A percentile compares a stretch with the other conserved stretches of the same genome.
phyloP scores from a whole-genome alignment of 2,797 vertebrate genomes.

The Acrossocheilus wenchowensis region DNA sequence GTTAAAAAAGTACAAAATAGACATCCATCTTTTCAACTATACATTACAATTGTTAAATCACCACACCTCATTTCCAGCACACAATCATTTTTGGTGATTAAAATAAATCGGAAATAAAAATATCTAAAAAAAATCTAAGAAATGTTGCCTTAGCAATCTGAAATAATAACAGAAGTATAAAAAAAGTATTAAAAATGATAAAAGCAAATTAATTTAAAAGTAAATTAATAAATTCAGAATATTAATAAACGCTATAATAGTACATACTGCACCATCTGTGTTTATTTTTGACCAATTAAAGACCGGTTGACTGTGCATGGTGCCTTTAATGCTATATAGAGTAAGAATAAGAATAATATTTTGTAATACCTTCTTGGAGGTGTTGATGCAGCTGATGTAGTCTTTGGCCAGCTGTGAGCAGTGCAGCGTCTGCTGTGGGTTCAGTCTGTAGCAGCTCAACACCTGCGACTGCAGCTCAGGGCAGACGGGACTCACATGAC shows the following conservation, averaged over 20 bases:
- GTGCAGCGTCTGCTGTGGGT: constrained; percentile 84
- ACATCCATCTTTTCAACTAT: not conserved
- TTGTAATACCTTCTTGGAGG: constrained; percentile 81
- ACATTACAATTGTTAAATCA: not conserved
- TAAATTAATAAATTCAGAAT: too few species aligned
- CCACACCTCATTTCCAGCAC: too few species aligned
- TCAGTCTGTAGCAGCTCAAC: constrained; percentile 87
- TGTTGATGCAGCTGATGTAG: constrained; percentile 88
- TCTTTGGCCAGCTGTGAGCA: constrained; percentile 90
- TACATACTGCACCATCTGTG: too few species aligned
- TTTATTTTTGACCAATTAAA: not conserved
- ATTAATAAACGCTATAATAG: too few species aligned
- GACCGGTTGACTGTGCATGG: not conserved
- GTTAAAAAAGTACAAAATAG: not conserved
- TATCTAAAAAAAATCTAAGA: too few species aligned
- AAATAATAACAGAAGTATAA: too few species aligned
- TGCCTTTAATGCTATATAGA: not conserved
- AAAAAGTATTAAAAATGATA: too few species aligned
- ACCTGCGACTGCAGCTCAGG: constrained; percentile 87
- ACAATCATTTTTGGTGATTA: too few species aligned
- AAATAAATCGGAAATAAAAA: too few species aligned
- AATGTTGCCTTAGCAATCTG: too few species aligned
- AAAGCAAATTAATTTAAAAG: too few species aligned
- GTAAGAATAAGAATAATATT: not conserved
- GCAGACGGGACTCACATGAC: not conserved